Conservation (phyloP, 2,113 vertebrate species). For the Bucco capensis region DNA sequence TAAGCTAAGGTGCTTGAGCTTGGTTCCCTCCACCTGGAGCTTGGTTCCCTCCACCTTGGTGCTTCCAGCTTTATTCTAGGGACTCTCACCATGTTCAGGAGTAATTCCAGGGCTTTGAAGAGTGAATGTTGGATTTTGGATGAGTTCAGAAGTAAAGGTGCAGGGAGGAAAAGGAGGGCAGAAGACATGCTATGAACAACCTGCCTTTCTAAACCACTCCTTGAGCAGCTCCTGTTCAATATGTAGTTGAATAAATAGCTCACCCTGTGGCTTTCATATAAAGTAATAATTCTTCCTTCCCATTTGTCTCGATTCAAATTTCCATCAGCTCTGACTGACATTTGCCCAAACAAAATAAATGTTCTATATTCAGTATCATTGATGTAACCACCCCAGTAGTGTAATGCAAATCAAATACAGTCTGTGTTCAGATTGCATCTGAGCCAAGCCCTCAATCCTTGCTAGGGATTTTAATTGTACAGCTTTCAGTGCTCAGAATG, state of each 20-base stretch:
- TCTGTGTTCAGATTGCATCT: not conserved
- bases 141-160: not conserved
- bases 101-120: not conserved
- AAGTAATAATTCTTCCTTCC: not conserved
- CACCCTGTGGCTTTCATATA: not conserved
- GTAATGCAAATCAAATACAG: not conserved
- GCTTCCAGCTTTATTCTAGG: not conserved
- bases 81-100: accelerated
- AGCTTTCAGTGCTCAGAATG: not conserved
- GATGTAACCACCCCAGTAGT: not conserved
- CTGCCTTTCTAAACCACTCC: not conserved
- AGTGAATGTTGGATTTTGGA: not conserved
- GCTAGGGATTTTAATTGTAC: not conserved
- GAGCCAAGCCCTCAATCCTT: not conserved
- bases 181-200: not conserved
- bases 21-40: accelerated
- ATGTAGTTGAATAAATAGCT: not conserved
- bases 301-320: not conserved
- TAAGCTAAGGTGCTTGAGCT: not conserved
- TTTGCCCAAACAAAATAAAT: not conserved
- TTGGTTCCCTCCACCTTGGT: accelerated
- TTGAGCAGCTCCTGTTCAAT: not conserved
- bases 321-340: not conserved
- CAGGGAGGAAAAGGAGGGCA: not conserved
- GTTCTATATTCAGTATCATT: not conserved